Base-by-base conservation (phyloP, 2,113 vertebrate genomes). In the Dolichotis patagonum region DNA sequence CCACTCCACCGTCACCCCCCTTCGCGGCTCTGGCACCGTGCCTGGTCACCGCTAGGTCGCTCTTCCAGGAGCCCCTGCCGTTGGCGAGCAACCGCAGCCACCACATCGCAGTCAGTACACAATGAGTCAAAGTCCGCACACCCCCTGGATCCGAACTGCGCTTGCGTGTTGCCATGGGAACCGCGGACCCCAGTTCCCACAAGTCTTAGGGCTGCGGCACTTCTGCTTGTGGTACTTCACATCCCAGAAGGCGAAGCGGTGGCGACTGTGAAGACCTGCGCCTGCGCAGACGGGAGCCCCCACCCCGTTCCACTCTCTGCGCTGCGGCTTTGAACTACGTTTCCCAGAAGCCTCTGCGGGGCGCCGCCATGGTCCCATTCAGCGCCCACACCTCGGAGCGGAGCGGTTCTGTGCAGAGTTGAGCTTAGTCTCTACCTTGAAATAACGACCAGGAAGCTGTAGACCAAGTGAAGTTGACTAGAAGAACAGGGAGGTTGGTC, bases 121-220 rank as follows among this genome's bases (percentile, higher is more conserved):
- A 97, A 95, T 90, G 92, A 96, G 56, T 81, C 0, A 73, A 20
- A 71, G 46, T 8, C 69, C 7, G 86, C 63, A 62, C 73, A 35
- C 32, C 6, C 16, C 49, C 49, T 5, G 2, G 1, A 0, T 38
- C 52, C 0, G 43, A 54, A 71, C n/a, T 83, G 97, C 97, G 96
- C 96, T 38, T 98, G 97, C 96, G 96, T 95, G 54, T 88, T 90
- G 52, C 77, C 63, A 10, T 0, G 75, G 90, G 49, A 35, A 3
- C 93, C 5, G 35, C 24, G 0, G 81, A 49, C 56, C 38, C 3
- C 7, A 62, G 38, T 14, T 71, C 88, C 81, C 84, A 30, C 67
- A 75, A 73, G 81, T 56, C 75, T 14, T 0, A 2, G 46, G 1
- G 80, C 26, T 0, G 32, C 67, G 0, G 43, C 19, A 1, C 8